Conservation (phyloP, 2,113 vertebrate species). For the Natator depressus region DNA sequence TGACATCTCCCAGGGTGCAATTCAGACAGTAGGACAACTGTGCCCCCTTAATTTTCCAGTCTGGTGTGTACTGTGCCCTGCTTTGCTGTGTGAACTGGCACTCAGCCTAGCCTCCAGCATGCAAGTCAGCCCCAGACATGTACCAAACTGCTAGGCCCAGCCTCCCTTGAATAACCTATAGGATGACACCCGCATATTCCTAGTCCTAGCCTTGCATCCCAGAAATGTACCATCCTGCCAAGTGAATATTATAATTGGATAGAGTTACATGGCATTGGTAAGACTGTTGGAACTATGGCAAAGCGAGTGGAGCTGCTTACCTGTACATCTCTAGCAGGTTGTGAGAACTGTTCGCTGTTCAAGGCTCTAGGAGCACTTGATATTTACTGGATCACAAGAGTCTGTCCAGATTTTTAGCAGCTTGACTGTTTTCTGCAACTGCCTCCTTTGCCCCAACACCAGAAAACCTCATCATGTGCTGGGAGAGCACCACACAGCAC, state of each 20-base stretch:
- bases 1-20: not conserved
- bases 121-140: too few relatives aligned
- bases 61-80: too few relatives aligned
- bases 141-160: too few relatives aligned
- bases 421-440: not conserved
- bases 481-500: not conserved
- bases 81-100: too few relatives aligned
- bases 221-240: not conserved
- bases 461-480: not conserved
- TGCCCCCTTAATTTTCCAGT: too few relatives aligned
- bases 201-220: not conserved
- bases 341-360: not conserved
- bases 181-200: too few relatives aligned
- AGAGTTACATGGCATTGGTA: fast-evolving
- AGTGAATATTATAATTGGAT: not conserved
- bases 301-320: not conserved
- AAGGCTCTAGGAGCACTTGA: not conserved
- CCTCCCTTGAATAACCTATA: too few relatives aligned
- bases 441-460: not conserved
- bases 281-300: not conserved
- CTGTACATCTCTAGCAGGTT: not conserved
- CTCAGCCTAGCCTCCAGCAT: too few relatives aligned
- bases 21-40: not conserved
- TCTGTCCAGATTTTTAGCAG: not conserved
- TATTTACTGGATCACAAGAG: not conserved